Conservation (phyloP, 2,113 vertebrate species). For the Fulmarus glacialis region DNA sequence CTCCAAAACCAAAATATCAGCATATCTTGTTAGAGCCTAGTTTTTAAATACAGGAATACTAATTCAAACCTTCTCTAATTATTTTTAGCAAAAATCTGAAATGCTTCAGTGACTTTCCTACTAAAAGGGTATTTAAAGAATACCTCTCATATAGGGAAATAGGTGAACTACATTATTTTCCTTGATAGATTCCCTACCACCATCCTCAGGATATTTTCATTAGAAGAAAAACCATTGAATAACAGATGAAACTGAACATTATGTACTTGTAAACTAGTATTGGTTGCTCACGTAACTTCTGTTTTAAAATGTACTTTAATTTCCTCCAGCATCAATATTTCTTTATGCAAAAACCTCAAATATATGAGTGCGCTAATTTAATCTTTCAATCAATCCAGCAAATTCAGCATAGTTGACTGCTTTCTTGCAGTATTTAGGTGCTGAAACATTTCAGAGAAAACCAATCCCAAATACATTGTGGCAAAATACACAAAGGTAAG, state of each 20-base stretch:
- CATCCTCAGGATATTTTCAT: not conserved
- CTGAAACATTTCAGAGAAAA: not conserved
- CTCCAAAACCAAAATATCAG: not conserved
- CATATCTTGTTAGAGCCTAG: not conserved
- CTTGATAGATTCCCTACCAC: not conserved
- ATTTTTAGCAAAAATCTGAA: not conserved
- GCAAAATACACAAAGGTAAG: not conserved
- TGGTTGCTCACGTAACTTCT: not conserved
- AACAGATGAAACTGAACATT: not conserved
- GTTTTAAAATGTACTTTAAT: not conserved
- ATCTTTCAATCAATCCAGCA: not conserved
- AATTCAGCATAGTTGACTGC: not conserved
- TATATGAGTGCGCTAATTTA: not conserved
- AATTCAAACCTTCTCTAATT: not conserved
- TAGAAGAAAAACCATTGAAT: not conserved
- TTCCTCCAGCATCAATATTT: not conserved
- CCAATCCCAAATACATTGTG: not conserved
- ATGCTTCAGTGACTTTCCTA: not conserved
- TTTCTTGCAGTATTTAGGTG: not conserved
- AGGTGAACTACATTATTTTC: not conserved
- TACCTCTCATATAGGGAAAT: not conserved
- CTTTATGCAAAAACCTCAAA: not conserved
- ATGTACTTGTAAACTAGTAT: too few relatives aligned
- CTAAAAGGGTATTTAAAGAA: not conserved
- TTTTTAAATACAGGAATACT: not conserved